Evolutionary conservation across 2,113 vertebrate species (phyloP), one percentile per base, ranked within the genome.

Genomic region (Pimephales promelas): DNA sequence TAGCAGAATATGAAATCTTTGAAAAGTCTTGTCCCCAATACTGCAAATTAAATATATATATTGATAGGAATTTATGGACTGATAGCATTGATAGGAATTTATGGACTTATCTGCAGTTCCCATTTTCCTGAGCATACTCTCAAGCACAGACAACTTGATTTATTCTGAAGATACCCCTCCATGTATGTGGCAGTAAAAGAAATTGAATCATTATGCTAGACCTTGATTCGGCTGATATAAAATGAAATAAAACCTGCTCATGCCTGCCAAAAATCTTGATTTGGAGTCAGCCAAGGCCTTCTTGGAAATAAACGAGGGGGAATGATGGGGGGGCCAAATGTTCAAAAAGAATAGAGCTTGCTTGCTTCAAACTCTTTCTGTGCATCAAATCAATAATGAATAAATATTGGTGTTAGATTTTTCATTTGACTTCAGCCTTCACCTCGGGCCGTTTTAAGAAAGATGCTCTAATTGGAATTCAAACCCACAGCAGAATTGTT

Each of bases 361-460:
- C 57, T 81, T 52, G 71, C 82, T 77, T 84, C 81, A 66, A 81
- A 76, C 83, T 84, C 31, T 52, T 54, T 68, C 52, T 11, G 43
- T 52, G 16, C 77, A 61, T 76, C 85, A 45, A 86, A 86, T 83
- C 68, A 83, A 83, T 83, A 66, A 61, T 61, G 62, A 84, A 80
- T 86, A 81, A 81, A 86, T 86, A 81, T 81, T 81, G 73, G 54
- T 40, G 64, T 74, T 66, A 47, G 26, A 81, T 84, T 71, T 87
- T 76, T 79, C 56, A 86, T 79, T 68, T 68, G 26, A 16, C 68
- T 66, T 54, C 26, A 74, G 62, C 49, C 61, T 66, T 45, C 70
- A 83, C 77, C 82, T 66, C 16, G 6, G 82, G 59, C 77, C 40
- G 36, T 79, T 86, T 75, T 72, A n/a, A n/a, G 22, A 54, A 52